Evolutionary conservation across 1,140 invertebrate species (phyloP).

Genomic region (Tachypleus tridentatus): DNA sequence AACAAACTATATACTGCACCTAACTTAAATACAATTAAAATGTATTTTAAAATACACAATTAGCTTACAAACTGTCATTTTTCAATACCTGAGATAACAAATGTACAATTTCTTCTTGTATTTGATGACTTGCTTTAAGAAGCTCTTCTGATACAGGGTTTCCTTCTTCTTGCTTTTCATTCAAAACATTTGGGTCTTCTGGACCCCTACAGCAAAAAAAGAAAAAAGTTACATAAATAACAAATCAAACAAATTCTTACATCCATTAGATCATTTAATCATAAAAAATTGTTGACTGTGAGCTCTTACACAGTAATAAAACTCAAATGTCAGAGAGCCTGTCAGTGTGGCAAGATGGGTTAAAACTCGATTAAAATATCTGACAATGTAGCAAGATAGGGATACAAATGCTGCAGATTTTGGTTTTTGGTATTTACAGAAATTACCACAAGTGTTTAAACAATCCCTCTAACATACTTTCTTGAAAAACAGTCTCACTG

Average conservation of each 20-base stretch:
- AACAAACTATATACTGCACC: no score
- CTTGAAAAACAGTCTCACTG: no score
- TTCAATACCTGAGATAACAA: conserved; percentile 50
- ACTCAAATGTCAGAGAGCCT: no score
- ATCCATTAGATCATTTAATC: background rate
- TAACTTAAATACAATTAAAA: no score
- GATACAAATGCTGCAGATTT: background rate
- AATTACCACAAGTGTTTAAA: no score
- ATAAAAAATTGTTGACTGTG: background rate
- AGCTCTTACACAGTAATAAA: no score
- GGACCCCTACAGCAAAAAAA: conserved; percentile 42
- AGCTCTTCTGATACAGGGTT: conserved; percentile 37
- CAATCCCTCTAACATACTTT: no score
- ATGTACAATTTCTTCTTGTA: conserved; percentile 53
- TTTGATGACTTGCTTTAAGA: conserved; percentile 44
- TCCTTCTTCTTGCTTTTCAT: conserved; percentile 35
- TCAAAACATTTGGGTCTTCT: conserved; percentile 57
- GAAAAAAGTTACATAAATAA: background rate
- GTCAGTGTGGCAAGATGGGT: background rate
- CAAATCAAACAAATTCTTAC: background rate
- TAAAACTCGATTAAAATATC: no score
- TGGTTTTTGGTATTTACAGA: no score
- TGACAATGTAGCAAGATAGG: background rate
- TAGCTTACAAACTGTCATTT: no score
- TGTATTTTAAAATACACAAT: no score